Evolutionary conservation across 2,797 vertebrate genomes (phyloP), one percentile per base, ranked within the genome.

Genomic region (Scarus forsteni): DNA sequence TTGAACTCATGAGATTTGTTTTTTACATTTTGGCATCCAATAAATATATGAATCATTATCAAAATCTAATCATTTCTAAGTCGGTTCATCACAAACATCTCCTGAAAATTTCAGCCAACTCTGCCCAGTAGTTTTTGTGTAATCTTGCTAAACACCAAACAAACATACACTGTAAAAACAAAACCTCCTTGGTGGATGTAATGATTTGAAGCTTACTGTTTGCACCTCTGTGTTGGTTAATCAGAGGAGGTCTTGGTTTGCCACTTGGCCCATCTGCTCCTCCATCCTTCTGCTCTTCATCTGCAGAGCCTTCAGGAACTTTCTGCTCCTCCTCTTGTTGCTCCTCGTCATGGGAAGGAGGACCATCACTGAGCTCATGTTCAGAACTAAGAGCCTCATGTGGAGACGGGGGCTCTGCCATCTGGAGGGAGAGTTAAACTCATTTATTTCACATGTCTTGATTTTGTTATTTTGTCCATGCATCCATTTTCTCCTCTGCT

Each of bases 191-290:
- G 27, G 27, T 27, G 27, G 27, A 27, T 2, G 27, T 27, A 27
- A 27, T 49, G 8, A 49, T 11, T 10, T 12, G 1, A 19, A 3
- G 3, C 10, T 52, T 10, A 16, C 14, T 34, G 10, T 45, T 27
- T 51, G 35, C 67, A 89, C 90, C 85, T 74, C 57, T 88, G 53
- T 9, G 68, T 46, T 80, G 45, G 8, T 77, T 81, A 16, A 88
- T 73, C 34, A 81, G 50, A 49, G 88, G 87, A 70, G 89, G 81
- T 59, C 52, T 75, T n/a, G 79, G 66, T 19, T 85, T 70, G 12
- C 3, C 64, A 0, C 62, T 16, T 15, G 51, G 40, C 38, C 50
- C 13, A 0, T 56, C 56, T 46, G 6, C 56, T 42, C 54, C 55
- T 80, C 50, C 52, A 4, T 60, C 45, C 39, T 67, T 72, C 18